Conservation (phyloP, 2,888 invertebrate genomes). For the Dichetophora obliterata region DNA sequence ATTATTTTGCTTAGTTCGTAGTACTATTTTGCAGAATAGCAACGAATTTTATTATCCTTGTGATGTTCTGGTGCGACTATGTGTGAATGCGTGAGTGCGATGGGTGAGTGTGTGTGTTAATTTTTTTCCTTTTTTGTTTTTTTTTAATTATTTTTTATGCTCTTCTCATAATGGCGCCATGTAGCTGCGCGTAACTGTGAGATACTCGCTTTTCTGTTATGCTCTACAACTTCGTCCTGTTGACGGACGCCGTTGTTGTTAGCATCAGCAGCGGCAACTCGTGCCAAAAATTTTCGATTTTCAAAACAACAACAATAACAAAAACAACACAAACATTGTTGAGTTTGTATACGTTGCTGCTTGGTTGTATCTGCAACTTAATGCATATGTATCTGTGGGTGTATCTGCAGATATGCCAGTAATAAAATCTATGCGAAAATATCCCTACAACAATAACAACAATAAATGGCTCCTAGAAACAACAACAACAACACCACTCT, state of each 20-base stretch:
- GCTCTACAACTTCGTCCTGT: constrained; percentile 20
- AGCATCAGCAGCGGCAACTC: background rate
- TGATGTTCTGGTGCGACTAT: background rate
- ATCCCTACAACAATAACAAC: background rate
- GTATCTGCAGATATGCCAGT: constrained; percentile 8
- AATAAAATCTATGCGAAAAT: constrained; percentile 14
- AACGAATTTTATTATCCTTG: constrained; percentile 25
- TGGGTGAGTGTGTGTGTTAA: constrained; percentile 20
- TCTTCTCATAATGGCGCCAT: background rate
- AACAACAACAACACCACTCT: background rate
- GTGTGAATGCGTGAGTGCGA: constrained; percentile 31
- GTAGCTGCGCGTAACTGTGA: background rate
- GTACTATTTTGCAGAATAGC: constrained; percentile 13
- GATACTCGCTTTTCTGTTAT: constrained; percentile 11
- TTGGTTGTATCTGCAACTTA: background rate
- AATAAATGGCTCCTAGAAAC: background rate
- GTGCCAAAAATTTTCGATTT: constrained; percentile 4
- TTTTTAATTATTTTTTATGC: background rate
- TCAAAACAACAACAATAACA: constrained; percentile 25
- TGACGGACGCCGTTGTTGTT: constrained; percentile 6
- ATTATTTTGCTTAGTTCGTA: constrained; percentile 15
- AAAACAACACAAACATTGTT: constrained; percentile 7
- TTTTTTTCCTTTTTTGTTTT: constrained; percentile 1
- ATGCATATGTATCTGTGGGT: background rate
- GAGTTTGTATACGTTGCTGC: background rate